phyloP scores from a whole-genome alignment of 2,113 vertebrate species.

The Zosterops hypoxanthus region DNA sequence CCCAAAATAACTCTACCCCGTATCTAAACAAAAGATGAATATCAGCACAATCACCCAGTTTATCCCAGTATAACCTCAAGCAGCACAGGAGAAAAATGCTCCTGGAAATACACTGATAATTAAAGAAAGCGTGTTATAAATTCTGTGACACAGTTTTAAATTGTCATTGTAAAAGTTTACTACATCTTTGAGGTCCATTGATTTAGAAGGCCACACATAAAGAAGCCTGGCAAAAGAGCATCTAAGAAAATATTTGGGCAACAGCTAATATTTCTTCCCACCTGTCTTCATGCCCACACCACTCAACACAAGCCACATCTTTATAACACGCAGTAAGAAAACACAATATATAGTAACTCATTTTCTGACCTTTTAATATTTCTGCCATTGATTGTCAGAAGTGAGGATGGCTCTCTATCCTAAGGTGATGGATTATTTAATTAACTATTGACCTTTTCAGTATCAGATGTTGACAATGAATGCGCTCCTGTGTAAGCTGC shows the following conservation, averaged over 20 bases:
- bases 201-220: background rate
- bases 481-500: conserved; percentile 86
- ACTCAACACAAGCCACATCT: conserved; percentile 65
- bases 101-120: background rate
- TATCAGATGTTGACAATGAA: conserved; percentile 92
- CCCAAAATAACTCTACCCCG: background rate
- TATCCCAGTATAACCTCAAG: background rate
- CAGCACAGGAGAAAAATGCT: background rate
- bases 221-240: background rate
- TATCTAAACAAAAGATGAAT: background rate
- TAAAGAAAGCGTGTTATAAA: background rate
- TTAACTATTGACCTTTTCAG: conserved; percentile 99
- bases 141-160: background rate
- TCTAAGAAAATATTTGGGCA: conserved; percentile 42
- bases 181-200: background rate
- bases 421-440: conserved; percentile 99
- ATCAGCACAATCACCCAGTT: background rate
- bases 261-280: conserved; percentile 33
- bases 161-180: background rate
- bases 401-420: conserved; percentile 87
- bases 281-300: background rate
- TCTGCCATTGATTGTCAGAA: conserved; percentile 92
- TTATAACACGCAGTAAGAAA: conserved; percentile 76
- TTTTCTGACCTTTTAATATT: conserved; percentile 98
- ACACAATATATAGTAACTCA: conserved; percentile 82